Base-by-base conservation (phyloP, 2,113 vertebrate species). In the Corythoichthys haematopterus region DNA sequence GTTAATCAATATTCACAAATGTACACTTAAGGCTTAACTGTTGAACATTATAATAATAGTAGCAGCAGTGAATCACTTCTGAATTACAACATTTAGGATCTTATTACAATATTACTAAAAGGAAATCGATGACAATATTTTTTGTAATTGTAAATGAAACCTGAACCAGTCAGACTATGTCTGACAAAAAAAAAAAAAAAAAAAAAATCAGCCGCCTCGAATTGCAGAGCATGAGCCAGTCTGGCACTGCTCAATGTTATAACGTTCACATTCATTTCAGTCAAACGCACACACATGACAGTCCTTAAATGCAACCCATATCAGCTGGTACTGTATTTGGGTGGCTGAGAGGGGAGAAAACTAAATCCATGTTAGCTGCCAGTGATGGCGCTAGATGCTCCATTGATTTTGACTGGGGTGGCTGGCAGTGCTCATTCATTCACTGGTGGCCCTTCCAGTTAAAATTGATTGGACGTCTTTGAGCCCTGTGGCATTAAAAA, bases 21-120 rank as follows among this genome's bases (percentile, higher is more conserved):
- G 79, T 90, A 91, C 91, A 92, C 81, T 92, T 92, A 93, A 93
- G 92, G 91, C 92, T 90, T 91, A 91, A 88, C 90, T 83, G 86
- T 92, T 91, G 88, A 91, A 90, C 91, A 91, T 38, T 61, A 88
- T 90, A 90, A 91, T 85, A 90, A 91, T 82, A 86, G 84, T 89
- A 93, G 92, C 92, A 93, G 92, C 92, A 93, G 89, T 90, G 86
- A 91, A 92, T 89, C 91, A 92, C 91, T 92, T 93, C 90, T 89
- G 90, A 91, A 88, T 89, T 80, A 87, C 75, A 81, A 87, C 80
- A 89, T 88, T 81, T 81, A 88, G 79, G 82, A 88, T 81, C 78
- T 85, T 85, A 89, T 82, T 84, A 91, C 75, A 89, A 88, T 79
- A 88, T 88, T 88, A 90, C 88, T 7, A 43, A 43, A 43, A 43